Evolutionary conservation across 37 sponge, comb jelly and placozoan genomes (phyloP), one percentile per base, ranked within the genome.

Genomic region (Cliona cf. orientalis): DNA sequence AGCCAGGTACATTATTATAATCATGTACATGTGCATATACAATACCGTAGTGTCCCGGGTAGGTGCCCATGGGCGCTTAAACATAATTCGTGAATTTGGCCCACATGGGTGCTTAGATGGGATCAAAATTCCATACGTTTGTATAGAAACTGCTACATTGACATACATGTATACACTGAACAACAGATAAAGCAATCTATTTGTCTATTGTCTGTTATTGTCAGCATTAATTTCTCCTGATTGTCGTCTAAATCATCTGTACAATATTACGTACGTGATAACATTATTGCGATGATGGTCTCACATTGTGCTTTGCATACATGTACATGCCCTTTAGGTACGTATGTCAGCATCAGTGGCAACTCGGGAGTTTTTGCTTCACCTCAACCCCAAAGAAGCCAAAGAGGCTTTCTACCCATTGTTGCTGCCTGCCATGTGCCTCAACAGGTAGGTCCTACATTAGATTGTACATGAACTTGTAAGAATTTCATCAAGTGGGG

Each of bases 341-440:
- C 72, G 99, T 34, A 91, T 95, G 94, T 75, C 99, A 36, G 91
- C 94, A 1, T 95, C 92, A 25, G 79, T 93, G 29, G 99, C 99
- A 1, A 81, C 90, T 5, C 74, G 99, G 31, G 82, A 90, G 44
- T 95, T 97, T 44, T 75, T 98, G 3, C 22, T 66, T 36, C 76
- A 81, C 11, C 38, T 91, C 21, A 46, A 68, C 3, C 37, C 68
- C 0, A 55, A 23, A 6, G 76, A 72, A 19, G 73, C 49, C 4
- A 72, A 79, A 66, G 68, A 70, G 29, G 68, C 62, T 14, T 80
- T 69, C 44, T 58, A 90, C 29, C 84, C 91, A 11, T 34, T 49
- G 32, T 81, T 98, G 26, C 76, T 98, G 9, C 96, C 99, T 7
- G 72, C 92, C 3, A 90, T 98, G 80, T 98, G 99, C 69, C 89